Conservation (phyloP, 2,888 invertebrate species). For the Exephanes ischioxanthus region DNA sequence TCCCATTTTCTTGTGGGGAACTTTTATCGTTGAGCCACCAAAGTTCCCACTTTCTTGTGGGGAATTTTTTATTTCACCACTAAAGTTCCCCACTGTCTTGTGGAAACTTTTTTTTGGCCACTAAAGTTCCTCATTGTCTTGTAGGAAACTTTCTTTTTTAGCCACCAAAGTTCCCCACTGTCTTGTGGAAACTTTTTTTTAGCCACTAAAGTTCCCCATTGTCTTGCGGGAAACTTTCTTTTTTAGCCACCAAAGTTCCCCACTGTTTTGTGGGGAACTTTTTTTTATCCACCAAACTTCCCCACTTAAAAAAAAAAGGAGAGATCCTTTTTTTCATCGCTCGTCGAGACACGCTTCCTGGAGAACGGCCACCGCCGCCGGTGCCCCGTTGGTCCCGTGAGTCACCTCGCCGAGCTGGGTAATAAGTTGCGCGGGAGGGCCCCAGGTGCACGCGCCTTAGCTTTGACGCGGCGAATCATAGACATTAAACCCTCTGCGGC, state of each 20-base stretch:
- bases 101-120: not conserved
- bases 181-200: not conserved
- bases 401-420: conserved; percentile 40
- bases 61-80: too few species aligned
- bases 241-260: too few species aligned
- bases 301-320: not conserved
- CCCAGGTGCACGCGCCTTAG: conserved; percentile 52
- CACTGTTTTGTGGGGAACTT: not conserved
- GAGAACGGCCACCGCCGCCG: not conserved
- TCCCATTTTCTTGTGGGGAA: not conserved
- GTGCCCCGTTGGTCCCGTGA: conserved; percentile 17
- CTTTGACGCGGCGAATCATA: conserved; percentile 71
- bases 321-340: not conserved
- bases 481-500: conserved; percentile 62
- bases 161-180: not conserved
- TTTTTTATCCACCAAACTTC: too few species aligned
- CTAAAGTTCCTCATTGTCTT: too few species aligned
- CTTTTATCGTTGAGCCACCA: not conserved
- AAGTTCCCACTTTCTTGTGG: too few species aligned
- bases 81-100: not conserved
- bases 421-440: conserved; percentile 54
- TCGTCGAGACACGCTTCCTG: not conserved
- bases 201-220: not conserved
- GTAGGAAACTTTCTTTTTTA: too few species aligned
- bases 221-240: not conserved